Evolutionary conservation across 1,140 invertebrate genomes (phyloP).

Genomic region (Cecropterus lyciades): DNA sequence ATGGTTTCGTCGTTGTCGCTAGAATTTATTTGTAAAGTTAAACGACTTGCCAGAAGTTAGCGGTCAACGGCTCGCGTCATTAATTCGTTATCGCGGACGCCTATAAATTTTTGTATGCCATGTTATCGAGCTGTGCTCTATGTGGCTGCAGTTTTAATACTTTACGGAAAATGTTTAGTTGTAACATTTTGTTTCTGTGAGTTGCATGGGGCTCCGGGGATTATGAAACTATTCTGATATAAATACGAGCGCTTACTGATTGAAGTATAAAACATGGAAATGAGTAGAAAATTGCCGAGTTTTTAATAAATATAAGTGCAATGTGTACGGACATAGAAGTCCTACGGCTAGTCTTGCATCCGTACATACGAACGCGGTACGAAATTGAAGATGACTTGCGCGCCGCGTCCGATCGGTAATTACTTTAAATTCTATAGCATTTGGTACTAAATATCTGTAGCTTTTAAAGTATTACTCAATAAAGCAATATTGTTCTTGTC

Average conservation of each 20-base stretch:
- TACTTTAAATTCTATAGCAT: not conserved
- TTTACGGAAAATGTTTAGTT: not conserved
- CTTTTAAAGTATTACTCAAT: not conserved
- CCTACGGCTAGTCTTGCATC: conserved; percentile 46
- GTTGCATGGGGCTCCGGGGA: too few species aligned
- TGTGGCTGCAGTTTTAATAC: not conserved
- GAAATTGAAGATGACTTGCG: conserved; percentile 44
- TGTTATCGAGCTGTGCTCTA: not conserved
- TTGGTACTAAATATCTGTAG: not conserved
- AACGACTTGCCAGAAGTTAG: conserved; percentile 3
- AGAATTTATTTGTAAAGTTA: not conserved
- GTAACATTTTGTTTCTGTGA: not conserved
- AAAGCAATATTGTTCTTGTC: not conserved
- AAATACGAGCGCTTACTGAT: too few species aligned
- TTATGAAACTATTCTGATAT: too few species aligned
- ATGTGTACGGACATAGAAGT: conserved; percentile 13
- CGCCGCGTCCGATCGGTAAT: conserved; percentile 25
- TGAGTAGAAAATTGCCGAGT: not conserved
- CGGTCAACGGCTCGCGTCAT: conserved; percentile 14
- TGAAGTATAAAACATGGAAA: not conserved
- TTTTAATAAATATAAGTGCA: conserved; percentile 6
- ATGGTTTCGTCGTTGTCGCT: too few species aligned
- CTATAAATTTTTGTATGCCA: conserved; percentile 12
- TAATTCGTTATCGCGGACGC: conserved; percentile 20
- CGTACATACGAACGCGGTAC: conserved; percentile 60